A percentile compares a stretch with the other conserved stretches of the same genome.
These are phyloP conservation scores for Sitobion miscanthi DNA, from an alignment of 1,140 invertebrate genomes.

Conservation along the genomic window DNA sequence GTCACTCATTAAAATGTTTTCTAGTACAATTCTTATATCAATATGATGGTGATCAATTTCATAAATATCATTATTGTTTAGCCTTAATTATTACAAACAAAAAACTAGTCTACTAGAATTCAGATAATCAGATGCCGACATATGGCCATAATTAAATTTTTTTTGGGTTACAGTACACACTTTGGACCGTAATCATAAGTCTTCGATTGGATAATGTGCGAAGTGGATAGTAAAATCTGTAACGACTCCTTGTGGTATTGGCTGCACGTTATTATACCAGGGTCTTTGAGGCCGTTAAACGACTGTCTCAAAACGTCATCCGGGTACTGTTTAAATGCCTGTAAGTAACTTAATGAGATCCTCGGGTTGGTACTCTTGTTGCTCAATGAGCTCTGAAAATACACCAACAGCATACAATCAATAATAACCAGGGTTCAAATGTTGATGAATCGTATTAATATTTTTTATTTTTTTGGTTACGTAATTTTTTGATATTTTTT, in stretches of 20 bases:
- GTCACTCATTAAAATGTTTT: neutral
- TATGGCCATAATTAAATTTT: no score
- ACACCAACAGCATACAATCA: neutral
- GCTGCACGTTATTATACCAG: slow-evolving; percentile 37
- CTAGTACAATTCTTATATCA: neutral
- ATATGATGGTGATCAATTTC: neutral
- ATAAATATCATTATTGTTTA: neutral
- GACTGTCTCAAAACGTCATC: slow-evolving; percentile 19
- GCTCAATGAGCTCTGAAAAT: slow-evolving; percentile 19
- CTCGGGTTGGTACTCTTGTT: slow-evolving; percentile 15
- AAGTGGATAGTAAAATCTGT: slow-evolving; percentile 44
- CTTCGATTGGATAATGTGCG: slow-evolving; percentile 43
- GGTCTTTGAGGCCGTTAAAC: neutral
- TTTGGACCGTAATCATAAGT: slow-evolving; percentile 50
- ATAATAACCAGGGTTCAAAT: neutral
- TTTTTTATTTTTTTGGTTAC: neutral
- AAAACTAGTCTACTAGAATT: neutral
- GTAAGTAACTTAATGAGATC: slow-evolving; percentile 18
- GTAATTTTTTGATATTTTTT: neutral
- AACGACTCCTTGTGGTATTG: slow-evolving; percentile 41
- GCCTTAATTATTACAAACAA: neutral
- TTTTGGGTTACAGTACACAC: neutral
- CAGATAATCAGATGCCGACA: neutral
- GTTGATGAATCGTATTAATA: neutral
- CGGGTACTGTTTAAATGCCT: slow-evolving; percentile 38